Conservation (phyloP, 1,140 invertebrate genomes). For the Orchesella cincta region DNA sequence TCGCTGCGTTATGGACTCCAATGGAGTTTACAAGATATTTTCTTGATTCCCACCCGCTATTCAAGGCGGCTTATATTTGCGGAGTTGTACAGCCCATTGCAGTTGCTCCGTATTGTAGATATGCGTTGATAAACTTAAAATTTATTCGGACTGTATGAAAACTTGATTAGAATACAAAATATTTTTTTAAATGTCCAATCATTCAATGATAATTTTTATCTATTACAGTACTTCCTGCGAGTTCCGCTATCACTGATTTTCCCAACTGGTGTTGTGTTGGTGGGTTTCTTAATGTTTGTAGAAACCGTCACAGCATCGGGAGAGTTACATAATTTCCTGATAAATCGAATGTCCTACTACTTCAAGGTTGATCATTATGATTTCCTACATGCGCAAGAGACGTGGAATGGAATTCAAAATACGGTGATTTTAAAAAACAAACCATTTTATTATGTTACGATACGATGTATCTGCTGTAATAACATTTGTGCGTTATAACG, state of each 20-base stretch:
- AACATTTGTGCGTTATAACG: not conserved
- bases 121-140: not conserved
- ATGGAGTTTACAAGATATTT: not conserved
- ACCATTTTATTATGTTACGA: not conserved
- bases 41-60: not conserved
- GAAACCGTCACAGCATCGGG: not conserved
- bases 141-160: not conserved
- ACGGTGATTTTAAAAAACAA: not conserved
- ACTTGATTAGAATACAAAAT: not conserved
- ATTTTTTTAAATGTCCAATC: not conserved
- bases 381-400: not conserved
- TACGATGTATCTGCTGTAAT: not conserved
- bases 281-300: not conserved
- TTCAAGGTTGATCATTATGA: no score
- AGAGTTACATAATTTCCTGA: not conserved
- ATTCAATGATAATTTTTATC: not conserved
- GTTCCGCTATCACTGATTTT: not conserved
- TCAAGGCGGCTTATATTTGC: not conserved
- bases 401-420: not conserved
- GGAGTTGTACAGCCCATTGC: not conserved
- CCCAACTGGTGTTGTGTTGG: not conserved
- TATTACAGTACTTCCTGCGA: constrained; percentile 1
- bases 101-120: not conserved
- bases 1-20: not conserved
- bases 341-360: not conserved